Percentiles rank a stretch among this genome's conserved stretches.
phyloP scores from a whole-genome alignment of 2,113 vertebrate species.

The Silurus glanis region DNA sequence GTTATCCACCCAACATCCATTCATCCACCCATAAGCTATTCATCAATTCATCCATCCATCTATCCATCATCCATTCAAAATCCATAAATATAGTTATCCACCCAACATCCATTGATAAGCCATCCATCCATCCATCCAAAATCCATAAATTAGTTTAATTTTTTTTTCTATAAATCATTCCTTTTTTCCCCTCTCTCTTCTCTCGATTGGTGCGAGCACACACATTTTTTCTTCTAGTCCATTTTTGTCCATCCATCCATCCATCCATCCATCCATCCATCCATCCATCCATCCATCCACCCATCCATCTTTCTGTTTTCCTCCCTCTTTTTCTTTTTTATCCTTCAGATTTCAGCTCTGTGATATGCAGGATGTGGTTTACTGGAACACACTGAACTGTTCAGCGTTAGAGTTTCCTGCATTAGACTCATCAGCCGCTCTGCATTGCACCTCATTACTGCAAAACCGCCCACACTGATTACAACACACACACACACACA shows the following conservation, averaged over 20 bases:
- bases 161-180: neutral
- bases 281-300: neutral
- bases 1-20: too few species aligned
- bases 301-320: neutral
- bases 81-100: too few species aligned
- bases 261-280: neutral
- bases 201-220: neutral
- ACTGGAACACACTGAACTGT: neutral
- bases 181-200: neutral
- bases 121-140: too few species aligned
- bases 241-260: neutral
- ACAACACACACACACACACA: conserved; percentile 58
- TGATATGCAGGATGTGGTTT: neutral
- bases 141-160: too few species aligned
- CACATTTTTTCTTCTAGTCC: neutral
- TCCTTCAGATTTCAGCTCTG: neutral
- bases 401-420: neutral
- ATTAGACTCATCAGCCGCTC: conserved; percentile 25
- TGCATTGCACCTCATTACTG: conserved; percentile 46
- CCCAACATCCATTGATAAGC: too few species aligned
- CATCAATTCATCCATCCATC: too few species aligned
- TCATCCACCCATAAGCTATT: too few species aligned
- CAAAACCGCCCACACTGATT: conserved; percentile 48
- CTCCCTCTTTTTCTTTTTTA: neutral
- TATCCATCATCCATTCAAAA: too few species aligned